phyloP scores from a whole-genome alignment of 1,140 invertebrate species.

The Drosophila insularis region DNA sequence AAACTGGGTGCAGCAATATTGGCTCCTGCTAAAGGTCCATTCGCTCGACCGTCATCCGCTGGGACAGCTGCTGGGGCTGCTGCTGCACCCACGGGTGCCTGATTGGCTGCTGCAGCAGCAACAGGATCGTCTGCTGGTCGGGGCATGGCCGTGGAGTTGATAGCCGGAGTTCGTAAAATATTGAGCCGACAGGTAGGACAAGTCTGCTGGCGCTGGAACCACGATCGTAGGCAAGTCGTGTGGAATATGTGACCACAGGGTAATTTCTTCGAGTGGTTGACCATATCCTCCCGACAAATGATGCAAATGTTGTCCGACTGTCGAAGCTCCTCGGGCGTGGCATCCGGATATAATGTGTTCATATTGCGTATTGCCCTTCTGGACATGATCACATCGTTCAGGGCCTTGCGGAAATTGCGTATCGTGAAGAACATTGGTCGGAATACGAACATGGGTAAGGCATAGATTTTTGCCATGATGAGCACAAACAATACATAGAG shows the following conservation, averaged over 20 bases:
- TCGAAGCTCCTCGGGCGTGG: conserved; percentile 95
- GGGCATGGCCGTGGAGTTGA: conserved; percentile 77
- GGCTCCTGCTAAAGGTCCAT: conserved; percentile 17
- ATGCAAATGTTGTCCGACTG: conserved; percentile 99
- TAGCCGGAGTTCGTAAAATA: conserved; percentile 89
- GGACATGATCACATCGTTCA: conserved; percentile 98
- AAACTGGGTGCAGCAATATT: conserved; percentile 43
- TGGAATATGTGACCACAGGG: conserved; percentile 99
- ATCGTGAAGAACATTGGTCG: conserved; percentile 99
- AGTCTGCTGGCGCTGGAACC: conserved; percentile 99
- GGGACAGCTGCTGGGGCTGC: conserved; percentile 10
- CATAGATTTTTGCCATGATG: conserved; percentile 99
- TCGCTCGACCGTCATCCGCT: conserved; percentile 18
- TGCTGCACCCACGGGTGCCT: conserved; percentile 18
- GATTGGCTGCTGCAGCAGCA: conserved; percentile 28
- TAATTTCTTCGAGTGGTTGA: conserved; percentile 95
- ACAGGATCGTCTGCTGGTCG: conserved; percentile 81
- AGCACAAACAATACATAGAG: conserved; percentile 97
- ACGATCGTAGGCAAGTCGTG: conserved; percentile 97
- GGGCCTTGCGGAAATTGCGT: conserved; percentile 98
- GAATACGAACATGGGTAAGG: conserved; percentile 98
- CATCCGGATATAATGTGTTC: conserved; percentile 99
- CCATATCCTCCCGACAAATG: conserved; percentile 91
- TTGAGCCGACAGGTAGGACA: conserved; percentile 99
- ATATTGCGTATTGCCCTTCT: conserved; percentile 98